Conservation (phyloP, 2,888 invertebrate genomes). For the Euproctis similis region DNA sequence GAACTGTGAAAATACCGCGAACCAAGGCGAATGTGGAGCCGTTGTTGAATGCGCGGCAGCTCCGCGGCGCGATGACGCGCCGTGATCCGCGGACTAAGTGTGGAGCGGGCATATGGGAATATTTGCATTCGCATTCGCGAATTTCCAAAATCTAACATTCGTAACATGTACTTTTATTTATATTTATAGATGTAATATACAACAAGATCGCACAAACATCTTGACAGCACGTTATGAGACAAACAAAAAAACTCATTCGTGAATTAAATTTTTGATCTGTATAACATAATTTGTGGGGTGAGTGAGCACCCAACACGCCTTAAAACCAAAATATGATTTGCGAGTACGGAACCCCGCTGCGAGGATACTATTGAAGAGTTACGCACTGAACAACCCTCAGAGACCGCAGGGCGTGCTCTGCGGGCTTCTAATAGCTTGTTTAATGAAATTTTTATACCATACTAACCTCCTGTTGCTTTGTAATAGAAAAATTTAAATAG, state of each 20-base stretch:
- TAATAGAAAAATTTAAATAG: conserved; percentile 24
- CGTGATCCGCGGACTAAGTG: no score
- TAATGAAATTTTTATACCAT: conserved; percentile 29
- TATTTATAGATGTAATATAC: no score
- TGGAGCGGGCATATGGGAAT: no score
- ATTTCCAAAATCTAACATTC: no score
- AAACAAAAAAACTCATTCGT: conserved; percentile 15
- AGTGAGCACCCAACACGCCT: conserved; percentile 26
- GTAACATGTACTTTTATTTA: no score
- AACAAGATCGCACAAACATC: no score
- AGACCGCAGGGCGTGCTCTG: conserved; percentile 65
- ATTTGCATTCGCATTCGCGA: no score
- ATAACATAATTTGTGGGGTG: conserved; percentile 24
- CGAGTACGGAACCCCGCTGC: conserved; percentile 33
- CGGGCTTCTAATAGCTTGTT: conserved; percentile 47
- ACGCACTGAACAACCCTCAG: conserved; percentile 22
- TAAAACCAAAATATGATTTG: conserved; percentile 28
- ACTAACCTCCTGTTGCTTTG: conserved; percentile 26
- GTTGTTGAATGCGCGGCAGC: no score
- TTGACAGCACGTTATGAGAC: no score
- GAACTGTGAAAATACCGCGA: no score
- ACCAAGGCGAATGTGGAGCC: no score
- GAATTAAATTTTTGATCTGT: conserved; percentile 19
- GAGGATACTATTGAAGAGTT: conserved; percentile 46
- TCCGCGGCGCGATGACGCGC: no score